Percentiles rank a stretch among this genome's conserved stretches.
These are phyloP conservation scores for Enteromius argenteus DNA, from an alignment of 2,797 vertebrate genomes.

Conservation along the genomic window DNA sequence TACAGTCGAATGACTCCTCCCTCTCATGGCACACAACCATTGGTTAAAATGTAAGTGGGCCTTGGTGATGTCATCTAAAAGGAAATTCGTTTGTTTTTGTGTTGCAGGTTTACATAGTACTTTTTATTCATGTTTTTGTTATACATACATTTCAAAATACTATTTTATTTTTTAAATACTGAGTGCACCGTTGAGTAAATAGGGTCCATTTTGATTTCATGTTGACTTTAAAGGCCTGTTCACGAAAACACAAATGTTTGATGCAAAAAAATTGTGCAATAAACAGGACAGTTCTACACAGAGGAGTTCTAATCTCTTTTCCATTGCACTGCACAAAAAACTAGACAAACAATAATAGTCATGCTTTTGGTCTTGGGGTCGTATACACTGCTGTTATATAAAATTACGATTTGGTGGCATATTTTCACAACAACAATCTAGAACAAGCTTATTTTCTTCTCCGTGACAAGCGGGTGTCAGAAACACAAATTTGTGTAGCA, in stretches of 20 bases:
- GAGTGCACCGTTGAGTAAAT: not conserved
- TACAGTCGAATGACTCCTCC: not conserved
- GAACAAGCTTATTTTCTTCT: not conserved
- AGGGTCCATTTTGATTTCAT: not conserved
- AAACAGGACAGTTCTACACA: not conserved
- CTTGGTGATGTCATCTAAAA: not conserved
- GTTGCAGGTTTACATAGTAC: not conserved
- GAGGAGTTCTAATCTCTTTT: not conserved
- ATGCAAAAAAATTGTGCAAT: not conserved
- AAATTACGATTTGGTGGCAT: not conserved
- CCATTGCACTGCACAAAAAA: not conserved
- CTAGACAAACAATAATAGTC: not conserved
- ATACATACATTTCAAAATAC: not conserved
- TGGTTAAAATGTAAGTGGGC: constrained; percentile 1
- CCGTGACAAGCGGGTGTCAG: not conserved
- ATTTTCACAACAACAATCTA: not conserved
- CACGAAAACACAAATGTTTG: not conserved
- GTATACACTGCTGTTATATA: not conserved
- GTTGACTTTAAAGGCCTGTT: constrained; percentile 9
- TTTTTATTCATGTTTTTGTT: not conserved
- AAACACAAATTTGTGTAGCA: not conserved
- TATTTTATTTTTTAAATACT: not conserved
- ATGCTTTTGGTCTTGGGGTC: not conserved
- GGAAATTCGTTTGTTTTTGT: not conserved
- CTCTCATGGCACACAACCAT: not conserved